Percentiles rank a stretch among this genome's conserved stretches.
Evolutionary conservation across 2,797 vertebrate genomes (phyloP).

Genomic region (Loris lydekkerianus): DNA sequence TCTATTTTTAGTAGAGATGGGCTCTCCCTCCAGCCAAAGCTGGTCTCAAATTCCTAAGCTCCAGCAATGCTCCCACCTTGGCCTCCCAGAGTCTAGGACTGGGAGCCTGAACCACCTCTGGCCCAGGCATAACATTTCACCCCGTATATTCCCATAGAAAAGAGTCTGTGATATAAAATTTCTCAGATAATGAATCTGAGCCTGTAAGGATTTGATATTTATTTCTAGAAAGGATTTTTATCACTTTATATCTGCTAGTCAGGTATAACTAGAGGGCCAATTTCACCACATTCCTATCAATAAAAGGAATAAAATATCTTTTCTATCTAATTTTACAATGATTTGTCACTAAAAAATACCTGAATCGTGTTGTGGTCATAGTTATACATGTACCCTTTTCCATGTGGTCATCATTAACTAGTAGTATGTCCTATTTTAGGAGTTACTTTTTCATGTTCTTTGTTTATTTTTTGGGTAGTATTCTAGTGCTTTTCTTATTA

Average conservation of each 20-base stretch:
- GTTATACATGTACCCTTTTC: not conserved
- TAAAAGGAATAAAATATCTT: slow-evolving; percentile 39
- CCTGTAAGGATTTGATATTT: slow-evolving; percentile 18
- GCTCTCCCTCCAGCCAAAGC: too few species aligned
- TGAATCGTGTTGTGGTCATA: not conserved
- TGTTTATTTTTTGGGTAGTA: slow-evolving; percentile 57
- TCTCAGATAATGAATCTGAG: slow-evolving; percentile 17
- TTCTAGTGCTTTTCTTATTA: slow-evolving; percentile 31
- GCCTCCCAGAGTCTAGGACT: too few species aligned
- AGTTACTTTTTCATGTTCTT: slow-evolving; percentile 19
- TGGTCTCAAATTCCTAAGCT: too few species aligned
- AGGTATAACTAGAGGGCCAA: slow-evolving; percentile 17
- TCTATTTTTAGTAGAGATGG: too few species aligned
- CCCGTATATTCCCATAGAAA: not conserved
- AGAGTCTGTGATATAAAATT: not conserved
- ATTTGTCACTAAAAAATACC: not conserved
- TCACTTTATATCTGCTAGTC: slow-evolving; percentile 22
- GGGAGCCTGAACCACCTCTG: too few species aligned
- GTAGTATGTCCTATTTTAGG: slow-evolving; percentile 9
- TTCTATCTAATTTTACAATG: slow-evolving; percentile 45
- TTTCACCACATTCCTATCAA: slow-evolving; percentile 46
- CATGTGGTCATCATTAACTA: not conserved
- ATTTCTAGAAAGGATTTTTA: not conserved
- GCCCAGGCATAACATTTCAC: not conserved
- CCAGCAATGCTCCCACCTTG: too few species aligned